Evolutionary conservation across 2,888 invertebrate species (phyloP), one percentile per base, ranked within the genome.

Genomic region (Lepeophtheirus nordmannii): DNA sequence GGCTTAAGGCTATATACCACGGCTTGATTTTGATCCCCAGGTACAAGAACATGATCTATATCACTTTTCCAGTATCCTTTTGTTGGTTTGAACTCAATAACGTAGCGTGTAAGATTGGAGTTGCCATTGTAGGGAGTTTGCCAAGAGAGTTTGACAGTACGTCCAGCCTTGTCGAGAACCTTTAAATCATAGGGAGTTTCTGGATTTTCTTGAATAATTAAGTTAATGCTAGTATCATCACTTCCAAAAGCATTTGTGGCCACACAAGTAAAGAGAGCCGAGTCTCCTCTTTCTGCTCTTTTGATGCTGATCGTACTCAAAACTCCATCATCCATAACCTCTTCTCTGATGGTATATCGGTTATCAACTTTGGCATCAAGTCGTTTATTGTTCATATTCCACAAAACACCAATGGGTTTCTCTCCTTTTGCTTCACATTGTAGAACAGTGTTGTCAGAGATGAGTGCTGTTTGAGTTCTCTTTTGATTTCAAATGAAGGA

Each of bases 341-440:
- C 90, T 76, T 90, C 90, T 68, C 81, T 78, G 69, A 77, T 77
- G 14, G 77, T 77, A 70, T 78, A 78, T 69, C 78, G 76, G 63
- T 87, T 87, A 74, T 91, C 89, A 69, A 85, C 84, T 77, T 90
- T 89, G 64, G 89, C 86, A 76, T 92, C 91, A 70, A 91, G 79
- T 38, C 90, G 84, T 77, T 89, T 89, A 78, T 89, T 89, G 78
- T 91, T 89, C 83, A 90, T 90, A 78, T 89, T 90, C 91, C 92
- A 92, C 69, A 89, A 80, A 70, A 92, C 90, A 71, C 90, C 90
- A 75, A 92, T 91, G 40, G 92, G 92, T 81, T 89, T 89, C 76
- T 92, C 92, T 70, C 92, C 91, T 75, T 89, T 89, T 40, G 91
- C 90, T 78, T 89, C 89, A 75, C 92, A 92, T 73, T 89, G 89